Conservation (phyloP, 2,888 invertebrate genomes). For the Chloroclystis v-ata region DNA sequence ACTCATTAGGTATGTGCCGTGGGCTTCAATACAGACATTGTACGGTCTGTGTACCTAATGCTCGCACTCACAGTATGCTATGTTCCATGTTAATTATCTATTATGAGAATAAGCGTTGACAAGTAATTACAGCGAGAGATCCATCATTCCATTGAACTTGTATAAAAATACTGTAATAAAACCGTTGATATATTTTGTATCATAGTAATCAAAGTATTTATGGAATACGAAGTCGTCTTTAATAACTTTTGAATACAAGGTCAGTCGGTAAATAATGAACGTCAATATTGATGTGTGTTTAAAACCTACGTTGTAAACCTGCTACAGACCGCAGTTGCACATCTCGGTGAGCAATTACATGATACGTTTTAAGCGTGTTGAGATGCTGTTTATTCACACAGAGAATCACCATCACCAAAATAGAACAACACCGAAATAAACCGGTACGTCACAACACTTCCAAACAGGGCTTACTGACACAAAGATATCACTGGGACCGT, state of each 20-base stretch:
- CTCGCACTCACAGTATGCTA: conserved; percentile 9
- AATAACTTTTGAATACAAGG: not conserved
- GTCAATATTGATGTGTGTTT: not conserved
- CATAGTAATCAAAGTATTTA: too few relatives aligned
- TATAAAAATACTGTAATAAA: too few relatives aligned
- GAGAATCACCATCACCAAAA: conserved; percentile 55
- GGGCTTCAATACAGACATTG: conserved; percentile 42
- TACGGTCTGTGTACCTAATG: conserved; percentile 22
- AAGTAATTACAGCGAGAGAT: conserved; percentile 3
- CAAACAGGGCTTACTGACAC: conserved; percentile 40
- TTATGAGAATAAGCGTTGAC: conserved; percentile 6
- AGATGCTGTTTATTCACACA: conserved; percentile 58
- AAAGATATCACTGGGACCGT: conserved; percentile 38
- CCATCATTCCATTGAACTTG: not conserved
- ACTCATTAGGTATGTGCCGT: conserved; percentile 38
- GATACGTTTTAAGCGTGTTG: conserved; percentile 38
- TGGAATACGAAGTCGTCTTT: not conserved
- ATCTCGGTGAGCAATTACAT: conserved; percentile 29
- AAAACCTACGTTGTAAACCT: conserved; percentile 7
- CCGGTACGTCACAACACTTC: conserved; percentile 47
- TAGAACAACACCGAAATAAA: conserved; percentile 66
- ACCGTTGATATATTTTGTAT: too few relatives aligned
- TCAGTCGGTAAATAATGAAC: not conserved
- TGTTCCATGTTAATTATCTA: conserved; percentile 10
- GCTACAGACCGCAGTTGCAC: conserved; percentile 7